Percentiles rank a stretch among this genome's conserved stretches.
These are phyloP conservation scores for Zaprionus ghesquierei DNA, from an alignment of 1,140 invertebrate genomes.

Conservation along the genomic window DNA sequence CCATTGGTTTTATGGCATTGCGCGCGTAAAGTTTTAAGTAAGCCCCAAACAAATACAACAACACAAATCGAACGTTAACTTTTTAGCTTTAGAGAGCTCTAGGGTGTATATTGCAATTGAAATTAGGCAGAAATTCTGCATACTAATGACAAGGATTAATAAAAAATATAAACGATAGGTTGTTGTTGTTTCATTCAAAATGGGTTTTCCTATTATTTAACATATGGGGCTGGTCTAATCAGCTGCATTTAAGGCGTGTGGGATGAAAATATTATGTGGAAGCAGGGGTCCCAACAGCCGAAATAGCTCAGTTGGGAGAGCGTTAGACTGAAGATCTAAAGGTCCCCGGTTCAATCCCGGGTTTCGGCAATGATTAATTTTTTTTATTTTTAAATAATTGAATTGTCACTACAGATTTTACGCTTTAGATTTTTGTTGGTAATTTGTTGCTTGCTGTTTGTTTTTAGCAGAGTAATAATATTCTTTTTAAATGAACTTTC, in stretches of 20 bases:
- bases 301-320: constrained; percentile 90
- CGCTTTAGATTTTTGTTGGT: too few species aligned
- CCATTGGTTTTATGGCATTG: constrained; percentile 53
- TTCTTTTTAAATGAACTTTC: not conserved
- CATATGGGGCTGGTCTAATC: not conserved
- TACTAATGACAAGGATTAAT: constrained; percentile 18
- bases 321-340: constrained; percentile 92
- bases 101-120: constrained; percentile 44
- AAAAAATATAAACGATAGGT: constrained; percentile 12
- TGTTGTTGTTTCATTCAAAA: not conserved
- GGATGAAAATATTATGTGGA: constrained; percentile 9
- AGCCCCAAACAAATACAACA: constrained; percentile 33
- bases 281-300: not conserved
- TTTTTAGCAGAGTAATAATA: not conserved
- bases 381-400: not conserved
- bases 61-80: constrained; percentile 77
- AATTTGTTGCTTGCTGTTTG: not conserved
- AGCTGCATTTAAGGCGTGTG: not conserved
- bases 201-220: too few species aligned
- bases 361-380: constrained; percentile 85
- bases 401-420: too few species aligned
- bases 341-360: constrained; percentile 90
- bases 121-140: constrained; percentile 19
- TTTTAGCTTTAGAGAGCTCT: constrained; percentile 70
- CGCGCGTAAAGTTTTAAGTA: constrained; percentile 17